Evolutionary conservation across 2,888 invertebrate genomes (phyloP).

Genomic region (Bruchidius siliquastri): DNA sequence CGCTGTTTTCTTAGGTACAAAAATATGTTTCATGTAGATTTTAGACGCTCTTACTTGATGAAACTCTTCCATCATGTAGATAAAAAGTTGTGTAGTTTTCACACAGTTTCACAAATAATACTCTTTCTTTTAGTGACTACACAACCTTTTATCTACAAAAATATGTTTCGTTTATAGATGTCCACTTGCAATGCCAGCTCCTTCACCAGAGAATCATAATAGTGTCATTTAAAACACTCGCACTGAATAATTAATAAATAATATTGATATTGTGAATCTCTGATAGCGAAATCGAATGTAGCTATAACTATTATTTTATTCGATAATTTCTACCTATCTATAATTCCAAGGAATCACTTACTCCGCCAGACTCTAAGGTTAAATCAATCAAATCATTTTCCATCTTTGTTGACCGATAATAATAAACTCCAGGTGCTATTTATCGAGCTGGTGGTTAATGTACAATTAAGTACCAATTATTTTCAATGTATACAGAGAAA

Average conservation of each 20-base stretch:
- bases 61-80: too few relatives aligned
- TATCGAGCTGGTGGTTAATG: not conserved
- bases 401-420: not conserved
- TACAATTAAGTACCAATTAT: not conserved
- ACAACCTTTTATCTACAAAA: too few relatives aligned
- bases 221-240: not conserved
- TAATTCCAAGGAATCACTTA: not conserved
- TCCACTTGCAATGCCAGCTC: not conserved
- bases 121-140: too few relatives aligned
- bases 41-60: too few relatives aligned
- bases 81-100: too few relatives aligned
- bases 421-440: not conserved
- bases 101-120: too few relatives aligned
- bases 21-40: too few relatives aligned
- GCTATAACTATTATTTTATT: not conserved
- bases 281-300: not conserved
- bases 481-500: not conserved
- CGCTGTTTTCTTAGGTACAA: too few relatives aligned
- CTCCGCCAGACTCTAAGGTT: not conserved
- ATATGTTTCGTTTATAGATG: too few relatives aligned
- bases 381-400: not conserved
- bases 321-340: not conserved
- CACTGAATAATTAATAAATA: not conserved
- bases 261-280: not conserved
- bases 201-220: not conserved